Evolutionary conservation across 2,888 invertebrate species (phyloP), one percentile per base, ranked within the genome.

Genomic region (Hemaris fuciformis): DNA sequence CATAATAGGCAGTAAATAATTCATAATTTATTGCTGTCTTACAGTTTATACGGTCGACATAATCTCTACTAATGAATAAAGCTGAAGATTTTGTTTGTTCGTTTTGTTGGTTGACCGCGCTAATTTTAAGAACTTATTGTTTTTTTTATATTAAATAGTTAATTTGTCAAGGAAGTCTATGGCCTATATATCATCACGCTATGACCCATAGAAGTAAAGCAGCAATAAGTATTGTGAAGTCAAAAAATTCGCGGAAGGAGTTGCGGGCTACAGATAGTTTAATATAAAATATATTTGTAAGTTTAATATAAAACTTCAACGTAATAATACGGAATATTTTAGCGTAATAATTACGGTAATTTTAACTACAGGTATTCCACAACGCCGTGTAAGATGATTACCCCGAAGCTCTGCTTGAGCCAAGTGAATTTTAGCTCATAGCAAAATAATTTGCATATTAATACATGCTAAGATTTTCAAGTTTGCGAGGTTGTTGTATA

Each of bases 371-470:
- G 43, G 43, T 43, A 43, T 43, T 43, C 20, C 43, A 20, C 25
- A 48, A 15, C 48, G n/a, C 23, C 6, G 25, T 8, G 7, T 25
- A 48, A 48, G 27, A 27, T 48, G 25, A 25, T 27, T 27, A 48
- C 48, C 48, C 27, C 27, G 48, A 15, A 48, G 48, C 48, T 48
- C 25, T 48, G 38, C 13, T 48, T 7, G 25, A 48, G 8, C 27
- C n/a, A 48, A 48, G 48, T 48, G 48, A 48, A 48, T 48, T 46
- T 48, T 25, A 27, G 25, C 27, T 48, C 25, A 23, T 46, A 27
- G 48, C 48, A 48, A 48, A 48, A 25, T 48, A 27, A 48, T 48
- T 48, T 27, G 25, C 27, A 48, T 48, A 48, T 25, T 48, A 48
- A 27, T 48, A 48, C 15, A 48, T 48, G 48, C 48, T 48, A 27